phyloP scores from a whole-genome alignment of 2,888 invertebrate species.

The Zygogramma bicolorata region DNA sequence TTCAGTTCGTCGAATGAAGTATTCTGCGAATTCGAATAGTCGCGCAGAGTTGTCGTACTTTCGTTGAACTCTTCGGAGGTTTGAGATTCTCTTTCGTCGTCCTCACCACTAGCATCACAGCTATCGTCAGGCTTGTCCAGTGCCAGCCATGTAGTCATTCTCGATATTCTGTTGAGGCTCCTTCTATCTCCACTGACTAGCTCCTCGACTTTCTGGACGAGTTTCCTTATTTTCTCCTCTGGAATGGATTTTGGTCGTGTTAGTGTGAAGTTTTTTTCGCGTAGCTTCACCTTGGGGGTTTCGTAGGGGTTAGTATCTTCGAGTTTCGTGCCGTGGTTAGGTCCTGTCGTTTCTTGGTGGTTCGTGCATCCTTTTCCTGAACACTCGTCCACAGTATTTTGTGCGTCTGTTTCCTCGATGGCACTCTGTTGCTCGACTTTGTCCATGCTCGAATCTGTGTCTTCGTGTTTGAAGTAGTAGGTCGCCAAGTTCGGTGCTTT shows the following conservation, averaged over 20 bases:
- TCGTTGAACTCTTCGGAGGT: constrained; percentile 84
- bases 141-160: constrained; percentile 74
- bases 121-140: constrained; percentile 77
- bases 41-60: constrained; percentile 77
- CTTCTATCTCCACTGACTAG: constrained; percentile 72
- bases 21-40: constrained; percentile 60
- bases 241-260: constrained; percentile 55
- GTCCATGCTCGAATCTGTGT: constrained; percentile 86
- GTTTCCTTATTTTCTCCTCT: constrained; percentile 68
- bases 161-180: constrained; percentile 71
- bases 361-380: constrained; percentile 80
- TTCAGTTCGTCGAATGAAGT: constrained; percentile 63
- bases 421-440: constrained; percentile 59
- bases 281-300: background rate
- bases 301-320: constrained; percentile 13
- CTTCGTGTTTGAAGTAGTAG: constrained; percentile 88
- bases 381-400: constrained; percentile 69
- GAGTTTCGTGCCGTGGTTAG: constrained; percentile 64
- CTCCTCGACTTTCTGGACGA: constrained; percentile 85
- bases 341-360: background rate
- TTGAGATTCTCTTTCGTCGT: constrained; percentile 82
- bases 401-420: constrained; percentile 47
- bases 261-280: constrained; percentile 45
- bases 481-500: constrained; percentile 86
- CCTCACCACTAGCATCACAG: constrained; percentile 92